Base-by-base conservation (phyloP, 35 echinoderm and acorn worm species). In the Chiridota heheva region DNA sequence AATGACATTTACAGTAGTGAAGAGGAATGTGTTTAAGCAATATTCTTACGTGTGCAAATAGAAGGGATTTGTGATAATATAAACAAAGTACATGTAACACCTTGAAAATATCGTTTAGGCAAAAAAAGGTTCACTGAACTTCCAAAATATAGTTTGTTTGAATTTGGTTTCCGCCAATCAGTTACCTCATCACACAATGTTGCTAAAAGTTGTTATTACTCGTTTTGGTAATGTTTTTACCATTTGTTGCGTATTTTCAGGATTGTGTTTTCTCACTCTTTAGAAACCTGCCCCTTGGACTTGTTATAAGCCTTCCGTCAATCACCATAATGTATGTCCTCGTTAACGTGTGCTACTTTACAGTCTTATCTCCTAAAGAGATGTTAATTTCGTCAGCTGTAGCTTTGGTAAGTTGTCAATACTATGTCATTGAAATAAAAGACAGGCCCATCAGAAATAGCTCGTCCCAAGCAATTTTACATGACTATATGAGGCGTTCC, bases 211-310 rank as follows among this genome's bases (percentile, higher is more conserved):
- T 6, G 8, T 37, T 36, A 37, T 18, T 24, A 70, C 5, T 70
- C 6, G 41, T 7, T 17, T 13, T 70, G 41, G 6, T 4, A 4
- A 7, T 8, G 32, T 32, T n/a, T n/a, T n/a, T n/a, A n/a, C n/a
- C n/a, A 36, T 37, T 70, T 30, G 25, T 76, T n/a, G n/a, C n/a
- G n/a, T n/a, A n/a, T n/a, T n/a, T n/a, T n/a, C n/a, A n/a, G n/a
- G n/a, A n/a, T n/a, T 82, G 35, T 6, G 24, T 45, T 71, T 68
- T 61, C 36, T 28, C 72, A 58, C 58, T 43, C 7, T 47, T 20
- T 35, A 91, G 89, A 48, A 91, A 91, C 83, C 75, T 91, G n/a
- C 89, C 82, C 24, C 44, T 91, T 36, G 89, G 82, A 35, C 85
- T 91, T 40, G 62, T 91, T n/a, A 86, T 85, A n/a, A 75, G 73